phyloP scores from a whole-genome alignment of 1,140 invertebrate species.

The Lordiphosa mommai region DNA sequence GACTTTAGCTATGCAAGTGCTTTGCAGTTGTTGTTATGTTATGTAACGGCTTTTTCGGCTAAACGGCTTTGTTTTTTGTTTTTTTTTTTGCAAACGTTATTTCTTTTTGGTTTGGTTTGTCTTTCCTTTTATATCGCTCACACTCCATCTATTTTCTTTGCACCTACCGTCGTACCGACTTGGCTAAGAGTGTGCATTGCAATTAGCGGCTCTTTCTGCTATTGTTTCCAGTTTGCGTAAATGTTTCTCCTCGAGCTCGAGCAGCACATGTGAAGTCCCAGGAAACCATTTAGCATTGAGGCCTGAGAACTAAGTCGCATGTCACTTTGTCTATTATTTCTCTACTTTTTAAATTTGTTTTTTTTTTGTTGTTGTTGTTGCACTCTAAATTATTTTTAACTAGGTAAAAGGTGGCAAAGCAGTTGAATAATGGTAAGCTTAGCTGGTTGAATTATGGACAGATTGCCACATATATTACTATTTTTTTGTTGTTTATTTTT shows the following conservation, averaged over 20 bases:
- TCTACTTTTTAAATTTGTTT: not conserved
- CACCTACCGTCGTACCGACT: constrained; percentile 1
- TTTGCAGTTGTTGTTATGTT: constrained; percentile 23
- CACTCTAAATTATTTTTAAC: constrained; percentile 46
- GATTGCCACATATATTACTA: constrained; percentile 54
- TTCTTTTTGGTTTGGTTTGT: constrained; percentile 11
- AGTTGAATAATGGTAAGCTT: constrained; percentile 41
- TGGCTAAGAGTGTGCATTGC: constrained; percentile 7
- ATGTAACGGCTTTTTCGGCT: constrained; percentile 67
- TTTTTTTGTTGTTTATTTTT: too few species aligned
- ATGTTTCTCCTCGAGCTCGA: constrained; percentile 41
- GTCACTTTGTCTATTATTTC: constrained; percentile 52
- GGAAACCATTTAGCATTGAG: constrained; percentile 70
- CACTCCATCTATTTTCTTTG: constrained; percentile 16
- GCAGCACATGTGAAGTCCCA: constrained; percentile 20
- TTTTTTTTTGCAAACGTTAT: constrained; percentile 24
- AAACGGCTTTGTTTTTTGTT: constrained; percentile 46
- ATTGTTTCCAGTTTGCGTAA: constrained; percentile 66
- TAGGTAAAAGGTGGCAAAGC: constrained; percentile 58
- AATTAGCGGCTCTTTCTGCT: constrained; percentile 60
- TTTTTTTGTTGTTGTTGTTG: constrained; percentile 2
- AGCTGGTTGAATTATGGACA: constrained; percentile 63
- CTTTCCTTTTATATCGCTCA: not conserved
- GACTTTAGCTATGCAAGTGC: constrained; percentile 21
- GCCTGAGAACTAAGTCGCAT: constrained; percentile 71